Base-by-base conservation (phyloP, 2,888 invertebrate genomes). In the Dryococelus australis region DNA sequence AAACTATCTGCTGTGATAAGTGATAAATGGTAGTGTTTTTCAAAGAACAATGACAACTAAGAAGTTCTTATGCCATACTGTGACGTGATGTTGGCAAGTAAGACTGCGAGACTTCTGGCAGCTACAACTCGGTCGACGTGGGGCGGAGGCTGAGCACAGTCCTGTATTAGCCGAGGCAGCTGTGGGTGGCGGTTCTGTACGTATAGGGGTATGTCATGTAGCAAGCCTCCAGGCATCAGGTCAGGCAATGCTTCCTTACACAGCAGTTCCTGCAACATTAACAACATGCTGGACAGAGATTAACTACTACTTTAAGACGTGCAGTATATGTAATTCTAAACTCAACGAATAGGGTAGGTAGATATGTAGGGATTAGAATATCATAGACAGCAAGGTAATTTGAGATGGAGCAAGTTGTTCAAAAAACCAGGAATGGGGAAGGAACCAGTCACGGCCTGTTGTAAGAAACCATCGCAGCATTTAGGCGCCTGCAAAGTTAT, bases 161-260 rank as follows among this genome's bases (percentile, higher is more conserved):
- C 47, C 27, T 51, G 53, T 16, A 87, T 85, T 28, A 87, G 85
- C 12, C 27, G 47, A 26, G 87, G 85, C 16, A 87, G 81, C 13
- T 47, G 85, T 24, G 85, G 85, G 51, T 87, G 80, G 85, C 26
- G 8, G 8, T 12, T 24, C 9, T 26, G 20, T 35, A 83, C 24
- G 43, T 83, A 28, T 16, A 24, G 8, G 90, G 91, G 90, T 91
- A 91, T 86, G 87, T 89, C 89, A 90, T 93, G 93, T 65, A 93
- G 91, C 88, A 93, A 91, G 86, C 93, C 93, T 87, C 90, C 90
- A 85, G 92, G 91, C 84, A 93, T 90, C 86, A 91, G 90, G 89
- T 89, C 90, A 26, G 91, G 90, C 84, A 90, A 90, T 43, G 91
- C 90, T 85, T 90, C 90, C 43, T 90, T 90, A 4, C 91, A 91